Evolutionary conservation across 2,113 vertebrate species (phyloP).

Genomic region (Anoplopoma fimbria): DNA sequence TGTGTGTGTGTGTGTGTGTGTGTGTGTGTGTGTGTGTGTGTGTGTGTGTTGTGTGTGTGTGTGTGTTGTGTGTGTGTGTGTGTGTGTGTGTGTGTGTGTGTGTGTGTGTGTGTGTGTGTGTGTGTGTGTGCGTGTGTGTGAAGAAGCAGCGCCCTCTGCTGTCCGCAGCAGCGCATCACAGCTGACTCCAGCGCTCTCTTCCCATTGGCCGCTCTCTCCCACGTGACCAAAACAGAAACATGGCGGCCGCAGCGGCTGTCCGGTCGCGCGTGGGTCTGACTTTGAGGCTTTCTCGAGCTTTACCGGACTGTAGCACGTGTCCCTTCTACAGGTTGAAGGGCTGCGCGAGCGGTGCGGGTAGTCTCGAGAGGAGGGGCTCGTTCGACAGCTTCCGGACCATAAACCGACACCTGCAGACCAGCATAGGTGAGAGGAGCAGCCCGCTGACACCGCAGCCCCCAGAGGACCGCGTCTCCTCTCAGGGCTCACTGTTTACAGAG

Average conservation of each 20-base stretch:
- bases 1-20: no score
- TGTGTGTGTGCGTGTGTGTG: background rate
- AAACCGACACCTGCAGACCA: conserved; percentile 79
- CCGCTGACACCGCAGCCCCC: conserved; percentile 55
- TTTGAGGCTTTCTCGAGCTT: conserved; percentile 76
- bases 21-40: no score
- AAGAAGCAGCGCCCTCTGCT: conserved; percentile 54
- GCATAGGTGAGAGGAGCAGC: conserved; percentile 71
- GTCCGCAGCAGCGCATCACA: background rate
- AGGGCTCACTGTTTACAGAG: background rate
- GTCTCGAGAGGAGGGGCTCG: conserved; percentile 17
- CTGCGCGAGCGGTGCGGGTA: conserved; percentile 32
- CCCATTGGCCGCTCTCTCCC: conserved; percentile 59
- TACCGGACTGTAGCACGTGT: conserved; percentile 73
- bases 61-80: no score
- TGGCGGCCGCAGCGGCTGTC: conserved; percentile 81
- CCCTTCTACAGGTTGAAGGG: conserved; percentile 62
- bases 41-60: no score
- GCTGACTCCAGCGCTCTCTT: background rate
- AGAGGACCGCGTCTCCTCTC: background rate
- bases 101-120: no score
- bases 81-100: no score
- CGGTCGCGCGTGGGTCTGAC: conserved; percentile 78
- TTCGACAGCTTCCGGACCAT: conserved; percentile 63
- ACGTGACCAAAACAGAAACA: conserved; percentile 82